Evolutionary conservation across 2,113 vertebrate genomes (phyloP), one percentile per base, ranked within the genome.

Genomic region (Oophaga pumilio): DNA sequence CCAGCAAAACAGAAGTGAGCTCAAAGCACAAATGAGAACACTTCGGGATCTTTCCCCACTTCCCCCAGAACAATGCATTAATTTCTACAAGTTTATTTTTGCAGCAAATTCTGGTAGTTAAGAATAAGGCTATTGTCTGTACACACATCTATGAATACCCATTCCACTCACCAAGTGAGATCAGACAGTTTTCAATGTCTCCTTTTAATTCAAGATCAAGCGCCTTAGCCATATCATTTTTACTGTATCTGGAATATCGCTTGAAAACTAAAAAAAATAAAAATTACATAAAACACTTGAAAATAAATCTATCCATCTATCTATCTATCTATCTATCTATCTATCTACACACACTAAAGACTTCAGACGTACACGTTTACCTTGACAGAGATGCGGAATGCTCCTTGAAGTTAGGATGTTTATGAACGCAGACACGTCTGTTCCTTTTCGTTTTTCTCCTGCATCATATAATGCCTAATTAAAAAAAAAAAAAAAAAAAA

Each of bases 181-280:
- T 94, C 89, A 99, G 94, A 89, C 95, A 96, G 15, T 91, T 97
- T 91, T 99, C 97, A 88, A 98, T 96, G 88, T 99, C 98, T n/a
- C 98, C 98, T 89, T 98, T 99, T 94, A 99, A 74, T 89, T 99
- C 98, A 93, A 98, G 93, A 89, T 99, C 96, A 49, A 99, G 93
- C 13, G 94, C 97, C 89, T 97, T 97, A 88, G 94, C 94, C 93
- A 99, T 92, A 50, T 99, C 98, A 85, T 97, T 96, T 66, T 97
- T 94, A 91, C 98, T 99, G 93, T 97, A 99, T 85, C 97, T 97
- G 53, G 90, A 53, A 89, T 99, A 99, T 69, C 93, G 95, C 69
- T 97, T 93, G 91, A 99, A 99, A 20, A 96, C 98, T 99, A 50
- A 13, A 57, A 10, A 53, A 22, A 22, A 50, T 9, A 26, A 24